phyloP scores from a whole-genome alignment of 2,797 vertebrate genomes.

The Cheirogaleus major region DNA sequence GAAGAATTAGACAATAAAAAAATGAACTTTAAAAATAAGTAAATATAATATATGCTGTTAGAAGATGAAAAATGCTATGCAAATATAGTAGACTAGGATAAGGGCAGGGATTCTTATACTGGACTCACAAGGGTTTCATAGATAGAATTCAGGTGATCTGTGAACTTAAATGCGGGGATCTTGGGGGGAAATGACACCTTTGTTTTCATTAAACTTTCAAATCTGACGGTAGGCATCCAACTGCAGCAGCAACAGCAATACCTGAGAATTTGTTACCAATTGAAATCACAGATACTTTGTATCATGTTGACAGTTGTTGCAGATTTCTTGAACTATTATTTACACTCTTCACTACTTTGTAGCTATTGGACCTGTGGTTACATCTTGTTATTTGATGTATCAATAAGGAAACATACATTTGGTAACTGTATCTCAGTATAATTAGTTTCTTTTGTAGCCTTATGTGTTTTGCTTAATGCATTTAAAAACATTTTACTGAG shows the following conservation, averaged over 20 bases:
- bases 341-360: not conserved
- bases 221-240: not conserved
- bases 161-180: not conserved
- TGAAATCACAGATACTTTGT: not conserved
- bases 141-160: not conserved
- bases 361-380: not conserved
- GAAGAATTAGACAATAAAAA: not conserved
- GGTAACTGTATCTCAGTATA: not conserved
- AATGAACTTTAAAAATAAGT: slow-evolving; percentile 12
- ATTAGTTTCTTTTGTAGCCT: not conserved
- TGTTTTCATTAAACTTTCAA: not conserved
- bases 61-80: not conserved
- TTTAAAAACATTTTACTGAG: not conserved
- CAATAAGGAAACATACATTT: slow-evolving; percentile 22
- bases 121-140: not conserved
- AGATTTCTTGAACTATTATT: not conserved
- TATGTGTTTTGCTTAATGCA: not conserved
- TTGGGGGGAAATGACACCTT: not conserved
- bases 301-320: not conserved
- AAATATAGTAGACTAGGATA: not conserved
- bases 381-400: not conserved
- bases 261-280: not conserved
- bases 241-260: too few species aligned
- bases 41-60: not conserved
- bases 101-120: not conserved